A percentile compares a stretch with the other conserved stretches of the same genome.
These are phyloP conservation scores for Phrynocephalus vlangalii DNA, from an alignment of 2,797 vertebrate genomes.

Conservation along the genomic window DNA sequence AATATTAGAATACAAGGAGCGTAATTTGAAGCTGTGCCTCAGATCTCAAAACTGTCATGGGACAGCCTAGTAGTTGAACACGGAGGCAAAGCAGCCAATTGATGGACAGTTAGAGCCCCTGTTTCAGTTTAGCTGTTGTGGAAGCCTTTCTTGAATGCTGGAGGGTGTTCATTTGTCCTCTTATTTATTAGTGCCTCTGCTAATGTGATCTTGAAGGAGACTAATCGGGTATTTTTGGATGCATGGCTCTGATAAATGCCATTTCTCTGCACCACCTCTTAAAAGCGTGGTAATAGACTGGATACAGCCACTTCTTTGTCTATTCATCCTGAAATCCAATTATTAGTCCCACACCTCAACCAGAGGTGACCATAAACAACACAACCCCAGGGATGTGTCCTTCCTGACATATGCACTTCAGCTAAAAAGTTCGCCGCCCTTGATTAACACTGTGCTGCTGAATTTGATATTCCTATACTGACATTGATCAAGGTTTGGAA, in stretches of 20 bases:
- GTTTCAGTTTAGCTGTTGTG: not conserved
- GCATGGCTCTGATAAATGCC: not conserved
- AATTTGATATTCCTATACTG: conserved; percentile 56
- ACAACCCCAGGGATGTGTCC: conserved; percentile 59
- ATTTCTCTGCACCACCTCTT: not conserved
- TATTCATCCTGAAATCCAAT: conserved; percentile 30
- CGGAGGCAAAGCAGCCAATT: not conserved
- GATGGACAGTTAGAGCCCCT: not conserved
- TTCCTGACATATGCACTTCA: conserved; percentile 51
- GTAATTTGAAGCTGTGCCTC: no score
- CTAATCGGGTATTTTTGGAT: no score
- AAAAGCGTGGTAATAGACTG: not conserved
- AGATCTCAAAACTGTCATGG: no score
- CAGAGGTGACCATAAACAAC: conserved; percentile 54
- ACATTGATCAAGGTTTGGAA: conserved; percentile 43
- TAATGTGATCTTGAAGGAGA: not conserved
- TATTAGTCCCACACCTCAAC: no score
- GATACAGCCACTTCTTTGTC: not conserved
- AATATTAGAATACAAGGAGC: no score
- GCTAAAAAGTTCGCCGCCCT: conserved; percentile 53
- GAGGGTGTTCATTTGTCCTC: not conserved
- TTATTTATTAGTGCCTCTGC: no score
- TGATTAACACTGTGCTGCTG: conserved; percentile 62
- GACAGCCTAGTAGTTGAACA: not conserved
- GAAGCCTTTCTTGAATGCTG: not conserved